A percentile compares a stretch with the other conserved stretches of the same genome.
Conservation (phyloP, 2,888 invertebrate genomes). For the Hedya salicella region DNA sequence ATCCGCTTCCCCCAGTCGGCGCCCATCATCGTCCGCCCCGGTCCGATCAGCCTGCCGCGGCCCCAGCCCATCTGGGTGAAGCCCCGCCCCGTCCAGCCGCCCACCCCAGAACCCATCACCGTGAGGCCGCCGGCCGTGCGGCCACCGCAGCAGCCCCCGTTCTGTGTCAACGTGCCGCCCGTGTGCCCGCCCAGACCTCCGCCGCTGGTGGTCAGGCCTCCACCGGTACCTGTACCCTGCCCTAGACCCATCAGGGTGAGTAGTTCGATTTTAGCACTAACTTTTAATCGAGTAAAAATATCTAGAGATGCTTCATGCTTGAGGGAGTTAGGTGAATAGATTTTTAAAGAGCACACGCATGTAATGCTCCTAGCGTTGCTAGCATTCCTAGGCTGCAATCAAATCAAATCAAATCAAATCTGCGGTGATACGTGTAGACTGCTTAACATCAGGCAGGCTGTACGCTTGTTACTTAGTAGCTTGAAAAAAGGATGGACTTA, state of each 20-base stretch:
- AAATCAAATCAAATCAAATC: too few species aligned
- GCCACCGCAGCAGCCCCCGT: constrained; percentile 48
- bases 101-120: constrained; percentile 51
- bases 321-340: too few species aligned
- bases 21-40: constrained; percentile 65
- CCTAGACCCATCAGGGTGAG: constrained; percentile 63
- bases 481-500: too few species aligned
- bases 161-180: constrained; percentile 62
- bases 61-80: constrained; percentile 62
- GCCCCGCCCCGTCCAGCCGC: constrained; percentile 61
- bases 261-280: background rate
- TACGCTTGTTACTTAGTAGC: too few species aligned
- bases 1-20: constrained; percentile 65
- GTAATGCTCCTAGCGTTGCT: too few species aligned
- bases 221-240: constrained; percentile 60
- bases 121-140: constrained; percentile 40
- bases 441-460: too few species aligned
- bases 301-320: too few species aligned
- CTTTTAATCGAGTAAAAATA: too few species aligned
- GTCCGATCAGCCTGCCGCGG: constrained; percentile 61
- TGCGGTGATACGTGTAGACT: too few species aligned
- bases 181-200: constrained; percentile 61
- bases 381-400: too few species aligned
- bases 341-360: too few species aligned
- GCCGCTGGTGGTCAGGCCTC: constrained; percentile 64